phyloP scores from a whole-genome alignment of 2,797 vertebrate genomes.

The Chelon auratus region DNA sequence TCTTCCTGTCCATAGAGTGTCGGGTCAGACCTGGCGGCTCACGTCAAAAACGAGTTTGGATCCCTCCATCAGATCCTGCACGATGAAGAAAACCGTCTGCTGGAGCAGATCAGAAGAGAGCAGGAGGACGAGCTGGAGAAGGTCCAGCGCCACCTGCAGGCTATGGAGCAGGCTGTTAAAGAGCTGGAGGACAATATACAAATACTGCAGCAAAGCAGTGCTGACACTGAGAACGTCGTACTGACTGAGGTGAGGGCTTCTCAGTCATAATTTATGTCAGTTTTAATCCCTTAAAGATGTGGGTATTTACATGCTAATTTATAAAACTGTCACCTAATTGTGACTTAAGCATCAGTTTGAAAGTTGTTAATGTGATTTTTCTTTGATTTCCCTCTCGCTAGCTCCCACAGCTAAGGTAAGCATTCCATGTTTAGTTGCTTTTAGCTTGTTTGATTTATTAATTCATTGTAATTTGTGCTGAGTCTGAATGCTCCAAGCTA shows the following conservation, averaged over 20 bases:
- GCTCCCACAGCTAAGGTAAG: slow-evolving; percentile 87
- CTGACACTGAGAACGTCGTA: slow-evolving; percentile 48
- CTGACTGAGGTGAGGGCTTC: slow-evolving; percentile 71
- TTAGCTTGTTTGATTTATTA: slow-evolving; percentile 14
- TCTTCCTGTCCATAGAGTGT: slow-evolving; percentile 73
- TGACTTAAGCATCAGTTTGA: not conserved
- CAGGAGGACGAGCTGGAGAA: slow-evolving; percentile 76
- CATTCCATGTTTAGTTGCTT: slow-evolving; percentile 14
- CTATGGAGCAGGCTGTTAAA: slow-evolving; percentile 61
- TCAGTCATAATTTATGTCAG: no score
- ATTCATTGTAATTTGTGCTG: no score
- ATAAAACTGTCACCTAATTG: slow-evolving; percentile 1
- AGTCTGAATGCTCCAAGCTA: slow-evolving; percentile 16
- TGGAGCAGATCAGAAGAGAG: slow-evolving; percentile 82
- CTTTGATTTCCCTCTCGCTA: slow-evolving; percentile 64
- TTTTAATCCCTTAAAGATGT: no score
- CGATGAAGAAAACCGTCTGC: slow-evolving; percentile 81
- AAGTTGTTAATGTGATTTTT: slow-evolving; percentile 22
- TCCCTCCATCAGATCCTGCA: slow-evolving; percentile 85
- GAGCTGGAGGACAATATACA: slow-evolving; percentile 80
- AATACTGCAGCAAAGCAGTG: slow-evolving; percentile 66
- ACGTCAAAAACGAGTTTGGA: slow-evolving; percentile 84
- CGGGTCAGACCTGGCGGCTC: slow-evolving; percentile 80
- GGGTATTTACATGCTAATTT: not conserved
- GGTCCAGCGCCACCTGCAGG: slow-evolving; percentile 75